These are phyloP conservation scores for Chaetophractus vellerosus DNA, from an alignment of 2,797 vertebrate genomes.

Conservation along the genomic window DNA sequence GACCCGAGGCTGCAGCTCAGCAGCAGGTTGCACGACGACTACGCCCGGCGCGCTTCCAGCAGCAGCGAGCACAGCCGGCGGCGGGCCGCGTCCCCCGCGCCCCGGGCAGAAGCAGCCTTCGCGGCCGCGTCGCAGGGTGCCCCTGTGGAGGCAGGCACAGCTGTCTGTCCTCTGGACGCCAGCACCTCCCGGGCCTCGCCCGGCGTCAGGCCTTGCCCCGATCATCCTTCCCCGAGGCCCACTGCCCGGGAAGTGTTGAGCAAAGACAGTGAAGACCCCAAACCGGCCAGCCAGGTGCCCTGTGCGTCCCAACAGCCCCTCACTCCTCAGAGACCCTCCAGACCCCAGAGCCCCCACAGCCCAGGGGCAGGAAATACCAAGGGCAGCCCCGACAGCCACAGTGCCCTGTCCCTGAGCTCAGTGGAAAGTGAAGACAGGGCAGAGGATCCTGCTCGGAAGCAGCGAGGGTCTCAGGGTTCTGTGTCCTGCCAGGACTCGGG, in stretches of 20 bases:
- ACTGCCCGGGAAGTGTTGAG: slow-evolving; percentile 83
- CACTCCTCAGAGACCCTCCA: slow-evolving; percentile 86
- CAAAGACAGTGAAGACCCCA: slow-evolving; percentile 70
- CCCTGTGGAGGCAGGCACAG: slow-evolving; percentile 64
- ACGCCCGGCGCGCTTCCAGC: slow-evolving; percentile 94
- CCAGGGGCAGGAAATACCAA: slow-evolving; percentile 83
- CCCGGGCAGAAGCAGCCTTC: slow-evolving; percentile 82
- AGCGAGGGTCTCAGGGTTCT: slow-evolving; percentile 85
- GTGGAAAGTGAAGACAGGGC: slow-evolving; percentile 88
- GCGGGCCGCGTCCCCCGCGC: slow-evolving; percentile 87
- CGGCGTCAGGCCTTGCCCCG: neutral
- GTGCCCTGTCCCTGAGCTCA: slow-evolving; percentile 89
- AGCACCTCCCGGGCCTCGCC: slow-evolving; percentile 50
- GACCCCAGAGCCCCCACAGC: slow-evolving; percentile 90
- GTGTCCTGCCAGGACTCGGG: slow-evolving; percentile 82
- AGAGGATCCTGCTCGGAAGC: slow-evolving; percentile 80
- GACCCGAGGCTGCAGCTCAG: slow-evolving; percentile 83
- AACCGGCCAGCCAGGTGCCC: slow-evolving; percentile 61
- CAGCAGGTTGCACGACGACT: slow-evolving; percentile 96
- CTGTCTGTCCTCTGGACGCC: slow-evolving; percentile 66
- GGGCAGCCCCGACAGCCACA: slow-evolving; percentile 83
- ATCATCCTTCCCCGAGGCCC: slow-evolving; percentile 70
- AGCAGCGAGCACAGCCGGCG: slow-evolving; percentile 89
- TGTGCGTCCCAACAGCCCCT: slow-evolving; percentile 76
- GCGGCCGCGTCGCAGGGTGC: slow-evolving; percentile 33